Base-by-base conservation (phyloP, 2,797 vertebrate species). In the Pipistrellus kuhlii region DNA sequence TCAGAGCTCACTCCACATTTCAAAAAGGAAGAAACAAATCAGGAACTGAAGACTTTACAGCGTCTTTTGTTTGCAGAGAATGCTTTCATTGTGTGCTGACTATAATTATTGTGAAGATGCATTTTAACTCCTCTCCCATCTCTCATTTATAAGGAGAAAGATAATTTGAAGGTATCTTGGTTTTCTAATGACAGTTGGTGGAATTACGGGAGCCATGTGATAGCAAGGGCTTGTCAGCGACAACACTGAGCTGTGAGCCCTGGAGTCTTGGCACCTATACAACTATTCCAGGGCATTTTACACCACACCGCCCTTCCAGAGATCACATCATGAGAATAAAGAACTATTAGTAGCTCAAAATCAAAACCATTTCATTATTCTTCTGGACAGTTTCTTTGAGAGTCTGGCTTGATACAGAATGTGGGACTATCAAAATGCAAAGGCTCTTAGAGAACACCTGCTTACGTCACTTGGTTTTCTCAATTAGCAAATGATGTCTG, bases 1-100 rank as follows among this genome's bases (percentile, higher is more conserved):
- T 96, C 93, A 96, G 71, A 81, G 86, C 93, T 96, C 90, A 94
- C 81, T 92, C 51, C 83, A 82, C 87, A 90, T 86, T 96, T 91
- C 3, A 17, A 96, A 97, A 95, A 30, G 83, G 76, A 82, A 92
- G 90, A 94, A 95, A 71, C 76, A 94, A 95, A 94, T 96, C 91
- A 94, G 83, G 78, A 81, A 41, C 64, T 88, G 85, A 88, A 94
- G 86, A 90, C 38, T 88, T 94, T 41, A 20, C 38, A 71, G 53
- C 80, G 59, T 17, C 59, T 68, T 95, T 92, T 89, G 85, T 95
- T 95, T 84, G 64, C n/a, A 30, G 62, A 84, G 83, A 84, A 81
- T 46, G 68, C 92, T 95, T 95, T 92, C 80, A 62, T 68, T 80
- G 18, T 71, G 6, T 32, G 7, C 86, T 94, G 90, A 64, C 80